phyloP scores from a whole-genome alignment of 2,113 vertebrate genomes.

The Osmerus eperlanus region DNA sequence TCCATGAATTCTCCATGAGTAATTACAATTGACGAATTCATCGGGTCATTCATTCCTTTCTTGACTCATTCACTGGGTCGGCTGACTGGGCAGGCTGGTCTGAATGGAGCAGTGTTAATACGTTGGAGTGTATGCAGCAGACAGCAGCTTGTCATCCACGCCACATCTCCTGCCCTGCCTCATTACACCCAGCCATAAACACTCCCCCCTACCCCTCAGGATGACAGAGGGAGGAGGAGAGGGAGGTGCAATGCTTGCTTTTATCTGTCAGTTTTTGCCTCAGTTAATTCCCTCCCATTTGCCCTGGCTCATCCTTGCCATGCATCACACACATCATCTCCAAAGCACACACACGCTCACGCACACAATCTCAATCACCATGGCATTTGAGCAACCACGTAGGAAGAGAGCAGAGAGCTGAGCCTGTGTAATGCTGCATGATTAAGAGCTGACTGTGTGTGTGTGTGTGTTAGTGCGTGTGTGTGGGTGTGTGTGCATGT shows the following conservation, averaged over 20 bases:
- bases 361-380: not conserved
- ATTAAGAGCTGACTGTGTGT: conserved; percentile 19
- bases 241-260: conserved; percentile 24
- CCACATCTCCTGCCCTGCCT: conserved; percentile 26
- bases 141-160: conserved; percentile 17
- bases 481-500: conserved; percentile 15
- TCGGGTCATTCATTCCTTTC: no score
- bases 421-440: no score
- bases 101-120: conserved; percentile 35
- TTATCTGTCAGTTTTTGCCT: conserved; percentile 51
- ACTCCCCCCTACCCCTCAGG: conserved; percentile 14
- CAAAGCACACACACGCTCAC: conserved; percentile 6
- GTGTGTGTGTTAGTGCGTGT: conserved; percentile 3
- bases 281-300: conserved; percentile 51
- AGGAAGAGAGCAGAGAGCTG: conserved; percentile 16
- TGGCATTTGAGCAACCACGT: conserved; percentile 16
- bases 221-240: not conserved
- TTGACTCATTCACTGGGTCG: no score
- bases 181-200: conserved; percentile 14
- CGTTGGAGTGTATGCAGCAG: conserved; percentile 21
- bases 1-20: no score
- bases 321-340: conserved; percentile 4
- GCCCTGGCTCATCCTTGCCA: conserved; percentile 33
- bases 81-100: no score
- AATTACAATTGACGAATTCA: no score